Percentiles rank a stretch among this genome's conserved stretches.
Conservation (phyloP, 2,888 invertebrate genomes). For the Tachina grossa region DNA sequence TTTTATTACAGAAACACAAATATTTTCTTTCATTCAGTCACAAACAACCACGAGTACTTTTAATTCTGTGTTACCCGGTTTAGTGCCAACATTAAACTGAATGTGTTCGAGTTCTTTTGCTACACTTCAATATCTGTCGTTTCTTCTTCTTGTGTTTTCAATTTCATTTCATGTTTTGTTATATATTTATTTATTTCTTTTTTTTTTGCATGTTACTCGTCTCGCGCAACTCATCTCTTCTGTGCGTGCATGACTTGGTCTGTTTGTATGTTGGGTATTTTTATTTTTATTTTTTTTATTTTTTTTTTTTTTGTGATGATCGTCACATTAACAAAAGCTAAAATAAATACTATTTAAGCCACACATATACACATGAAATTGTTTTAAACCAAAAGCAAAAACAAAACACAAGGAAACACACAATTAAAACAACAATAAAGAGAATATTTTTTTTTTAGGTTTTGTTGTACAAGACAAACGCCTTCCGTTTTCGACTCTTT, state of each 20-base stretch:
- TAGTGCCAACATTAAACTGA: constrained; percentile 83
- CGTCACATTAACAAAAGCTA: constrained; percentile 68
- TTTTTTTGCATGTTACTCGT: constrained; percentile 63
- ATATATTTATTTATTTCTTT: constrained; percentile 66
- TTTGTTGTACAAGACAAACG: constrained; percentile 5
- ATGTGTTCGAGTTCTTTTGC: constrained; percentile 81
- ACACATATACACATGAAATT: constrained; percentile 1
- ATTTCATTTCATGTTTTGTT: constrained; percentile 66
- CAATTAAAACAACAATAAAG: constrained; percentile 46
- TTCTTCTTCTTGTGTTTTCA: constrained; percentile 63
- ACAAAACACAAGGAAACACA: background rate
- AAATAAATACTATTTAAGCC: constrained; percentile 63
- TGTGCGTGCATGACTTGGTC: constrained; percentile 48
- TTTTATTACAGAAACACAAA: constrained; percentile 11
- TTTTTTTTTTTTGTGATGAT: constrained; percentile 57
- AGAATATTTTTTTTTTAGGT: background rate
- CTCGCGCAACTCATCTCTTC: constrained; percentile 63
- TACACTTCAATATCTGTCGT: constrained; percentile 77
- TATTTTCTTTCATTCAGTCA: constrained; percentile 26
- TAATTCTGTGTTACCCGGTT: constrained; percentile 82
- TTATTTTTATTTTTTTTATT: too few relatives aligned
- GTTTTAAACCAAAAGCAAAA: too few relatives aligned
- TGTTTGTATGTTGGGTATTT: constrained; percentile 54
- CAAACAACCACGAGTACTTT: constrained; percentile 54
- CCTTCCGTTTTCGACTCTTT: constrained; percentile 32